phyloP scores from a whole-genome alignment of 2,113 vertebrate genomes.

The Catharus minimus region DNA sequence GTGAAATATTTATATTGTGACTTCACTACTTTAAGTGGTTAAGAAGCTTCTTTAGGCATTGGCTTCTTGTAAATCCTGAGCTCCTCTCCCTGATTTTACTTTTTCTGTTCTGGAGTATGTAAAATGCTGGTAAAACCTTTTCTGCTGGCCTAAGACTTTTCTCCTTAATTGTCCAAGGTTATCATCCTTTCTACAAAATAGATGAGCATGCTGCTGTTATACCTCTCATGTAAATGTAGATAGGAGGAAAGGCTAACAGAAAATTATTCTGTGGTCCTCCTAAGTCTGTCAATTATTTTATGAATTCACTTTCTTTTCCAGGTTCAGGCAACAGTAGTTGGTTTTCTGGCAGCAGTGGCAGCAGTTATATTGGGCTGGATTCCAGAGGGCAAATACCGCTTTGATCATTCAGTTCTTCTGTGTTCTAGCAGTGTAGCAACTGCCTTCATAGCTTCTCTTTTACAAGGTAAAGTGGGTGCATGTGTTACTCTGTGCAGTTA shows the following conservation, averaged over 20 bases:
- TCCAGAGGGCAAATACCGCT: constrained; percentile 91
- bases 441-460: constrained; percentile 93
- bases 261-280: not conserved
- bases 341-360: constrained; percentile 93
- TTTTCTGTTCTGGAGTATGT: not conserved
- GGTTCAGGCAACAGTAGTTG: constrained; percentile 96
- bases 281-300: not conserved
- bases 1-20: not conserved
- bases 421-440: constrained; percentile 96
- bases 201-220: not conserved
- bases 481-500: not conserved
- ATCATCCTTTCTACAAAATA: not conserved
- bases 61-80: not conserved
- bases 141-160: not conserved
- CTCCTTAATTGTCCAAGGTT: not conserved
- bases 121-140: not conserved
- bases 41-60: not conserved
- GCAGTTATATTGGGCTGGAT: constrained; percentile 94
- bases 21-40: not conserved
- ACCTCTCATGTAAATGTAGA: not conserved
- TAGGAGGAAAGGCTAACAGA: not conserved
- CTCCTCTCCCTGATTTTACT: not conserved
- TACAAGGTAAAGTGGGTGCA: constrained; percentile 81
- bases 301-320: constrained; percentile 50
- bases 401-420: constrained; percentile 88